These are phyloP conservation scores for Phallusia fumigata DNA, from an alignment of 23 tunicate genomes.

Conservation along the genomic window DNA sequence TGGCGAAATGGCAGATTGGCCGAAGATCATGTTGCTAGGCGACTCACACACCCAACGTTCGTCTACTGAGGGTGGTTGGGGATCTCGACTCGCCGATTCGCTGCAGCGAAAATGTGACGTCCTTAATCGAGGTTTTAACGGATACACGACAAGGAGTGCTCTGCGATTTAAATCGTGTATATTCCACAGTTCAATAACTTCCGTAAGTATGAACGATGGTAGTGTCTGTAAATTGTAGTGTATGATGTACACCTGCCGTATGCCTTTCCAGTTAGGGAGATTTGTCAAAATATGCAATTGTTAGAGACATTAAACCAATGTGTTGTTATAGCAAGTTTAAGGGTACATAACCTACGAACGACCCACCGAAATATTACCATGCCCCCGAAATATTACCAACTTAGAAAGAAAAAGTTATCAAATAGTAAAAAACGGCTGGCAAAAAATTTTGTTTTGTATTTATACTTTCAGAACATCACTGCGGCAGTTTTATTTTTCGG, in stretches of 20 bases:
- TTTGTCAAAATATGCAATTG: no score
- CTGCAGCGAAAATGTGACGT: slow-evolving; percentile 61
- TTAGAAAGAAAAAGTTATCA: no score
- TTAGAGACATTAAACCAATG: no score
- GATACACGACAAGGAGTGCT: slow-evolving; percentile 45
- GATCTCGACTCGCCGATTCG: slow-evolving; percentile 12
- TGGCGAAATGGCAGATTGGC: slow-evolving; percentile 2
- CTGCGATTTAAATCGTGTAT: not conserved
- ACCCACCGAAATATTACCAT: no score
- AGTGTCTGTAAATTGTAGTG: not conserved
- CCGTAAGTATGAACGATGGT: no score
- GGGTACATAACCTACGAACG: no score
- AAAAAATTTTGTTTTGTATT: not conserved
- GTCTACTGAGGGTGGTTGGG: slow-evolving; percentile 34
- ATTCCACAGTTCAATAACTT: not conserved
- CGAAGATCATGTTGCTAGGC: slow-evolving; percentile 36
- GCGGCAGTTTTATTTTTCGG: slow-evolving; percentile 24
- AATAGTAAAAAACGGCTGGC: no score
- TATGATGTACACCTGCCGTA: no score
- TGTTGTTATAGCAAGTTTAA: no score
- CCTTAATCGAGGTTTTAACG: slow-evolving; percentile 55
- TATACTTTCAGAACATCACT: slow-evolving; percentile 7
- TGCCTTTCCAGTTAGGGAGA: no score
- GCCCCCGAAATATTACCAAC: no score
- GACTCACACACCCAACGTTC: slow-evolving; percentile 55